Evolutionary conservation across 2,888 invertebrate genomes (phyloP).

Genomic region (Onthophagus sagittarius): DNA sequence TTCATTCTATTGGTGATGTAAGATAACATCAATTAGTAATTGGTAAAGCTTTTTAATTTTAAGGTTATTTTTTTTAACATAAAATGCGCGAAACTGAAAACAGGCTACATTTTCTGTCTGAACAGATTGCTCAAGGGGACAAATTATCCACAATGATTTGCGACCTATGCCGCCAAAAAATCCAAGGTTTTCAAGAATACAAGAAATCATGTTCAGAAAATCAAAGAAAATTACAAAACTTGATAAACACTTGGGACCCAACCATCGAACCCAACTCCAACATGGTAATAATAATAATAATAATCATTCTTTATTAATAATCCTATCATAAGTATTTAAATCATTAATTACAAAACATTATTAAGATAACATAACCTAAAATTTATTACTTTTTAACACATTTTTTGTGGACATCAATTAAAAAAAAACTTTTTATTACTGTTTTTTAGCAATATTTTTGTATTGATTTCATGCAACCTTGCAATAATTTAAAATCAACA

Average conservation of each 20-base stretch:
- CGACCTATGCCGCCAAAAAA: slow-evolving; percentile 58
- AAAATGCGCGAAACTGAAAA: no score
- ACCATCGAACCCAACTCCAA: slow-evolving; percentile 16
- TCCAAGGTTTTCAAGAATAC: slow-evolving; percentile 65
- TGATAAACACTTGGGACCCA: slow-evolving; percentile 45
- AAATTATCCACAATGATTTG: slow-evolving; percentile 64
- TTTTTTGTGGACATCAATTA: no score
- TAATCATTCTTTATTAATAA: neutral
- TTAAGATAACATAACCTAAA: neutral
- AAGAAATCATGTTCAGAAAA: slow-evolving; percentile 62
- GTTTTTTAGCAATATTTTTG: no score
- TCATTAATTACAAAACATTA: no score
- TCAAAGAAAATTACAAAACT: slow-evolving; percentile 61
- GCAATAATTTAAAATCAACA: neutral
- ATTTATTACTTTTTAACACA: no score
- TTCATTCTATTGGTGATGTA: no score
- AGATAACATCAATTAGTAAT: neutral
- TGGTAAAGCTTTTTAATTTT: neutral
- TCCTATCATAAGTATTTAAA: no score
- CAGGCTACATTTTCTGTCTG: neutral
- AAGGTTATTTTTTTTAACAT: neutral
- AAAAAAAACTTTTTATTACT: no score
- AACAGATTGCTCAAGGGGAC: slow-evolving; percentile 61
- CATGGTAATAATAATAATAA: slow-evolving; percentile 15
- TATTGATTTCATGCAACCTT: neutral